Evolutionary conservation across 1,140 invertebrate genomes (phyloP).

Genomic region (Apis laboriosa): DNA sequence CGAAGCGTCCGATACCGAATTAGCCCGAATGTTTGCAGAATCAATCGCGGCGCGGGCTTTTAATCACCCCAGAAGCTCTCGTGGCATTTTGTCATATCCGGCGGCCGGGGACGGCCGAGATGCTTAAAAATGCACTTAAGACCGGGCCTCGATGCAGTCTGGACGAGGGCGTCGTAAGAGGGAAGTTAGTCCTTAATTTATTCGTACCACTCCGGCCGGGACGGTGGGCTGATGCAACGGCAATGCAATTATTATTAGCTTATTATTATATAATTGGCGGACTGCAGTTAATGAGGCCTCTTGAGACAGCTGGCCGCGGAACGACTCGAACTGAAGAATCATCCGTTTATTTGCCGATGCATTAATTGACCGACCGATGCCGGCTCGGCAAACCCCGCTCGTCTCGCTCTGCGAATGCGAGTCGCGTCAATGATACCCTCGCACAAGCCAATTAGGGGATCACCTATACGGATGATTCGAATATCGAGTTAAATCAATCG

Average conservation of each 20-base stretch:
- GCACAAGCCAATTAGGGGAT: conserved; percentile 17
- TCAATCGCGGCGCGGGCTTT: conserved; percentile 25
- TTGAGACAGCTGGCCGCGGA: conserved; percentile 60
- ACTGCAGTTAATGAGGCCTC: conserved; percentile 67
- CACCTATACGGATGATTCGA: conserved; percentile 19
- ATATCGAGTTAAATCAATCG: conserved; percentile 7
- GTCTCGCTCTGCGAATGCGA: background rate
- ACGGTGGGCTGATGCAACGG: conserved; percentile 63
- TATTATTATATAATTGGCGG: conserved; percentile 70
- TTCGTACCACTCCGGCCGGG: conserved; percentile 58
- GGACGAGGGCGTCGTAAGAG: conserved; percentile 66
- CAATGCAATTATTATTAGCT: conserved; percentile 71
- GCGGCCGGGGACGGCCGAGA: conserved; percentile 23
- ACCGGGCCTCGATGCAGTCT: conserved; percentile 51
- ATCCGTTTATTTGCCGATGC: conserved; percentile 62
- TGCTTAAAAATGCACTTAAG: conserved; percentile 61
- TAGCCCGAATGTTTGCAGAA: background rate
- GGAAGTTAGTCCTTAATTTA: conserved; percentile 71
- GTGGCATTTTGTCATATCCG: conserved; percentile 42
- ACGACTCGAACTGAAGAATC: conserved; percentile 61
- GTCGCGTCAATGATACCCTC: conserved; percentile 14
- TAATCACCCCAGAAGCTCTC: conserved; percentile 20
- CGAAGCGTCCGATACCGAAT: background rate
- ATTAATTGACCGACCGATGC: conserved; percentile 55
- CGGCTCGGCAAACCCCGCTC: background rate